Conservation (phyloP, 2,888 invertebrate genomes). For the Pediacus dermestoides region DNA sequence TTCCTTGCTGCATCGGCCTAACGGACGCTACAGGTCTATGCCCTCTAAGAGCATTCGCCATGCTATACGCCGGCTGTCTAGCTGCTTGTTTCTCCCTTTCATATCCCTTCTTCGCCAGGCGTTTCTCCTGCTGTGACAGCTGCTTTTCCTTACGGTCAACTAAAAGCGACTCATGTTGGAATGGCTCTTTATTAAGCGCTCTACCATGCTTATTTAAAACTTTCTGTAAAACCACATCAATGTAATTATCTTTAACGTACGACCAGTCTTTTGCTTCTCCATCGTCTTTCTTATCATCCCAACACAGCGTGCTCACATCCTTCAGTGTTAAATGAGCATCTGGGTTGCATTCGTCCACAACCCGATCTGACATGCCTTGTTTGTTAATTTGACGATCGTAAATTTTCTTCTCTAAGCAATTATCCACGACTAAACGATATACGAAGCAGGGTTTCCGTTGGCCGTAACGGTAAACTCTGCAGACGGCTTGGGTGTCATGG, state of each 20-base stretch:
- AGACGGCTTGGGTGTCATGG: slow-evolving; percentile 96
- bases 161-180: slow-evolving; percentile 91
- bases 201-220: slow-evolving; percentile 62
- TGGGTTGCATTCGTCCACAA: slow-evolving; percentile 97
- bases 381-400: slow-evolving; percentile 98
- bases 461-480: slow-evolving; percentile 92
- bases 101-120: slow-evolving; percentile 88
- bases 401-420: slow-evolving; percentile 95
- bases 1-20: slow-evolving; percentile 72
- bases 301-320: slow-evolving; percentile 84
- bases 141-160: slow-evolving; percentile 94
- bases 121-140: slow-evolving; percentile 87
- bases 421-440: slow-evolving; percentile 94
- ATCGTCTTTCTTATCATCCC: slow-evolving; percentile 87
- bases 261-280: slow-evolving; percentile 73
- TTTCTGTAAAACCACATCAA: slow-evolving; percentile 79
- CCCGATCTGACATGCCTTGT: slow-evolving; percentile 94
- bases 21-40: slow-evolving; percentile 58
- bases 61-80: slow-evolving; percentile 41
- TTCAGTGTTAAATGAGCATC: slow-evolving; percentile 89
- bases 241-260: slow-evolving; percentile 66
- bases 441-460: slow-evolving; percentile 93
- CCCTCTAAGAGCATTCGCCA: slow-evolving; percentile 35
- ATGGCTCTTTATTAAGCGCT: slow-evolving; percentile 77
- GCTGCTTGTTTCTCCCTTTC: slow-evolving; percentile 88